A percentile compares a stretch with the other conserved stretches of the same genome.
These are phyloP conservation scores for Macquaria ambigua DNA, from an alignment of 2,113 vertebrate species.

Conservation along the genomic window DNA sequence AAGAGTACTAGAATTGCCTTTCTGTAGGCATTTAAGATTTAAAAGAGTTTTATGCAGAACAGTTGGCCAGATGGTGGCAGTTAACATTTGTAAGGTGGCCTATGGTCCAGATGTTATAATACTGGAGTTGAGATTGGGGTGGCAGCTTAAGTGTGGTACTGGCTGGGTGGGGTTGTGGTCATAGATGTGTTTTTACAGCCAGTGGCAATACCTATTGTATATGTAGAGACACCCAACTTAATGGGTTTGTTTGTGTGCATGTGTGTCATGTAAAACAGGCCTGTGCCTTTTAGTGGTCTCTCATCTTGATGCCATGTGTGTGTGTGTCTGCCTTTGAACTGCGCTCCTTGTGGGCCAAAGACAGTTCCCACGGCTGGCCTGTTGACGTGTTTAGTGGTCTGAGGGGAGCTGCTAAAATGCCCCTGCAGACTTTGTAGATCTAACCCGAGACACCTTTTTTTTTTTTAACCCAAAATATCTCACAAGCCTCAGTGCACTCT, in stretches of 20 bases:
- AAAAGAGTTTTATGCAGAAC: slow-evolving; percentile 26
- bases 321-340: slow-evolving; percentile 61
- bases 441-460: slow-evolving; percentile 54
- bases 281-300: slow-evolving; percentile 23
- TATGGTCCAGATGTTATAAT: slow-evolving; percentile 3
- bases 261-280: slow-evolving; percentile 56
- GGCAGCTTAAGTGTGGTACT: not conserved
- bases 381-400: slow-evolving; percentile 77
- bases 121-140: not conserved
- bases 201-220: slow-evolving; percentile 25
- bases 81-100: slow-evolving; percentile 14
- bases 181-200: slow-evolving; percentile 42
- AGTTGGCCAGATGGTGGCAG: slow-evolving; percentile 25
- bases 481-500: slow-evolving; percentile 51
- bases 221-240: slow-evolving; percentile 41
- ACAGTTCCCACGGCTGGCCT: slow-evolving; percentile 60
- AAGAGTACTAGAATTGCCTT: not conserved
- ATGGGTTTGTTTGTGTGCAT: slow-evolving; percentile 50
- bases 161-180: slow-evolving; percentile 40
- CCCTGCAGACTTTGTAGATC: slow-evolving; percentile 60
- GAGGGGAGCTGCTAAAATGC: slow-evolving; percentile 63
- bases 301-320: slow-evolving; percentile 76
- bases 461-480: slow-evolving; percentile 51
- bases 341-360: slow-evolving; percentile 11
- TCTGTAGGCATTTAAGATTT: slow-evolving; percentile 17